phyloP scores from a whole-genome alignment of 2,113 vertebrate genomes.

The Scalopus aquaticus region DNA sequence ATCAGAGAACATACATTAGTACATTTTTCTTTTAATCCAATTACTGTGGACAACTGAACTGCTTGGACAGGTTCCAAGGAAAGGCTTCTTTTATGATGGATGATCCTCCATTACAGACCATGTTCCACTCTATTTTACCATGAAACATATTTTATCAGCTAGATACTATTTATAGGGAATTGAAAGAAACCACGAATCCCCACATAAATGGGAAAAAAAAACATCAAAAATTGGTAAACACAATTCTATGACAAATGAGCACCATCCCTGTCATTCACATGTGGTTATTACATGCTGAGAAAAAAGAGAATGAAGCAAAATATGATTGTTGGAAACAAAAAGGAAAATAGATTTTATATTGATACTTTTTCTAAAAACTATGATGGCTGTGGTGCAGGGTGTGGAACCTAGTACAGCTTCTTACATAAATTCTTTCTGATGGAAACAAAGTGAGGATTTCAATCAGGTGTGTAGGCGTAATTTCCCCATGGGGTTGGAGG shows the following conservation, averaged over 20 bases:
- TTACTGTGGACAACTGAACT: slow-evolving; percentile 32
- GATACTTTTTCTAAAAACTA: not conserved
- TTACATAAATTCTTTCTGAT: not conserved
- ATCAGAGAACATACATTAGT: not conserved
- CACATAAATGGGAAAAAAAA: not conserved
- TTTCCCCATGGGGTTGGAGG: not conserved
- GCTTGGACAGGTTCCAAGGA: not conserved
- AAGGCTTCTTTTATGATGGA: not conserved
- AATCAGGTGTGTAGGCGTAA: not conserved
- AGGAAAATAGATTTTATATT: slow-evolving; percentile 4
- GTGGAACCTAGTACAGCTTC: not conserved
- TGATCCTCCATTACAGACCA: not conserved
- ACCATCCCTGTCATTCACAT: not conserved
- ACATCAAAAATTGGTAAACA: not conserved
- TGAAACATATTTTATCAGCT: slow-evolving; percentile 20
- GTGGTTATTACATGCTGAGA: not conserved
- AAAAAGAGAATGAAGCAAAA: not conserved
- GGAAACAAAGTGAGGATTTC: not conserved
- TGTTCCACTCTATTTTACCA: not conserved
- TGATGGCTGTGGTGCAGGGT: not conserved
- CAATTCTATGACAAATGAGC: not conserved
- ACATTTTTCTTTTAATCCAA: not conserved
- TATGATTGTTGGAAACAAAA: not conserved
- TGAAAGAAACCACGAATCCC: not conserved
- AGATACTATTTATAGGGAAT: not conserved